Base-by-base conservation (phyloP, 1,140 invertebrate species). In the Idris sp. region DNA sequence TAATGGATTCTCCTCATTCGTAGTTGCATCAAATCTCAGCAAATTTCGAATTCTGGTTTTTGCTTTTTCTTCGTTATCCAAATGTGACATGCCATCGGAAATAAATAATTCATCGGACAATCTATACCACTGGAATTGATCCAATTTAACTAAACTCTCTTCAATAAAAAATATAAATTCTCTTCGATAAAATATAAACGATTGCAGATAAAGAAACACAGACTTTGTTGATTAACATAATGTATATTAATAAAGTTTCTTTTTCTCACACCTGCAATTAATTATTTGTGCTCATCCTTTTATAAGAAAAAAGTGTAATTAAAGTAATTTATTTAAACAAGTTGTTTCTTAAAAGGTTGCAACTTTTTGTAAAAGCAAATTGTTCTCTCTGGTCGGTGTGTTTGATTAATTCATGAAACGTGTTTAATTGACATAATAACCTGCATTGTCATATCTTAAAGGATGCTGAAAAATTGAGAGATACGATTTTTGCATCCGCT, bases 321-420 rank as follows among this genome's bases (percentile, higher is more conserved):
- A 3, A 10, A 1, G 11, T 7, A 5, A 8, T 10, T 28, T 9
- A 31, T 26, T 44, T 35, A 28, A n/a, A 28, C 26, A 4, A 28
- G 7, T 28, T 33, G 11, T 33, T 33, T 33, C 33, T 5, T 15
- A 5, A 4, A 33, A 11, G 9, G 8, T 4, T 22, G 4, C 30
- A 8, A n/a, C 30, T 33, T 33, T 11, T 11, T 33, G 46, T 44
- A 16, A 56, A 40, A 38, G 25, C 41, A 22, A 48, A 67, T 54
- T 46, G 43, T 58, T 14, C 26, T 11, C 3, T 36, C 46, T 16
- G 15, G 36, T 59, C 38, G 46, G 22, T 30, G 28, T 25, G 30
- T 73, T 65, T 65, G 61, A 74, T 74, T 74, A 65, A 74, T 67
- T 67, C 54, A 48, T 54, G 14, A 48, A 59, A 31, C 26, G 46